phyloP scores from a whole-genome alignment of 37 sponge, comb jelly and placozoan genomes.

The Corticium candelabrum region DNA sequence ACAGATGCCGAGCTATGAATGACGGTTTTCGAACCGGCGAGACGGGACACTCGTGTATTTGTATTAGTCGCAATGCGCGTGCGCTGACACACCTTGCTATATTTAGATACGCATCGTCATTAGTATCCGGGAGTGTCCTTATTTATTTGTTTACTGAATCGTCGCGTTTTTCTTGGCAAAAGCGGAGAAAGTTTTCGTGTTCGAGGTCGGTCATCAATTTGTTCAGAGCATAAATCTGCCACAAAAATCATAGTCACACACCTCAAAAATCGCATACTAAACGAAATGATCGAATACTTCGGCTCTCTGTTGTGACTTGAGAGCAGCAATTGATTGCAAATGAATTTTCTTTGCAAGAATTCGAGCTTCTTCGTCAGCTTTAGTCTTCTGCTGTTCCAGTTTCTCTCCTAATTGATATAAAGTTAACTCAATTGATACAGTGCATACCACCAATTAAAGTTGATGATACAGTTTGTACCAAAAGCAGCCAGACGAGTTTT shows the following conservation, averaged over 20 bases:
- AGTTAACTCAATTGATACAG: not conserved
- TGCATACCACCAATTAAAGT: not conserved
- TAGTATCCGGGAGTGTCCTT: too few species aligned
- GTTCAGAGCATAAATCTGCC: slow-evolving; percentile 60
- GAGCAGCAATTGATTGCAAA: slow-evolving; percentile 6
- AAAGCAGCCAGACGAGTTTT: not conserved
- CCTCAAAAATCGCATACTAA: too few species aligned
- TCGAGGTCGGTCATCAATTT: slow-evolving; percentile 43
- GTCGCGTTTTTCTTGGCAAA: too few species aligned
- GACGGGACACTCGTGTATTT: too few species aligned
- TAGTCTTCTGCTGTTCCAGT: not conserved
- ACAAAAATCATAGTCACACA: not conserved
- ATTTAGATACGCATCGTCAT: not conserved
- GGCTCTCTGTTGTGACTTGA: slow-evolving; percentile 53
- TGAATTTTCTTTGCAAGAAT: not conserved
- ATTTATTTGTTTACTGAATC: not conserved
- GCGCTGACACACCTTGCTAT: not conserved
- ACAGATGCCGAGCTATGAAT: too few species aligned
- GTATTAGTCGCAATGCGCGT: not conserved
- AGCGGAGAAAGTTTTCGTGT: slow-evolving; percentile 24
- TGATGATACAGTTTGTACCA: not conserved
- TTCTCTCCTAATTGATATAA: not conserved
- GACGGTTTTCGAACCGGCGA: too few species aligned
- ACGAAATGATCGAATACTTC: too few species aligned
- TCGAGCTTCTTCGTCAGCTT: not conserved